Evolutionary conservation across 1,140 invertebrate species (phyloP), one percentile per base, ranked within the genome.

Genomic region (Lepidurus packardi): DNA sequence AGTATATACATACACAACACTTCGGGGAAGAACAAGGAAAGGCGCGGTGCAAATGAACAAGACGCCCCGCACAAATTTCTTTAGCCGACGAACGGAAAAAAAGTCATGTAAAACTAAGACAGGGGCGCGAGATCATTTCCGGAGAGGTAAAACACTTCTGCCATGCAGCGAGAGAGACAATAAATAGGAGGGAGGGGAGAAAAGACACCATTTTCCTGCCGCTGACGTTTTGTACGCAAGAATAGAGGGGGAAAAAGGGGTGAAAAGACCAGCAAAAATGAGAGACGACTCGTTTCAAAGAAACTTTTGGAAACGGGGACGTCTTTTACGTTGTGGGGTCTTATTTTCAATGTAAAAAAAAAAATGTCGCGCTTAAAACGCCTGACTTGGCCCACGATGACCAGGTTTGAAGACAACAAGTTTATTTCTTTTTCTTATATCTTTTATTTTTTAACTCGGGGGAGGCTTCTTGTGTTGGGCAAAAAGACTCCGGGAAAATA

Each of bases 111-210:
- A 21, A 21, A 65, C 53, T 7, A 65, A 65, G 21, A 65, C 16
- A 21, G 53, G n/a, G 21, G 53, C 16, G 21, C 16, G 53, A 65
- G 53, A 65, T 65, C 53, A 65, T 65, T 65, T 65, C 53, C 53
- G 53, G 16, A 65, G 21, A 65, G 53, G 53, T 65, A 65, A 65
- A 65, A 65, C 53, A 65, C 9, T 65, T 65, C 21, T 13, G 53
- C 53, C 53, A 65, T 65, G 53, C 53, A 13, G 21, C n/a, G 16
- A 13, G 53, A 65, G 21, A 65, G 53, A 65, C 53, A 65, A 65
- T 65, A 65, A 65, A 21, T n/a, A 65, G 53, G 21, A 65, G 53
- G 53, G 53, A 9, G 53, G 53, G 53, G 53, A 65, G 53, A 65
- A 65, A 21, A 65, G 16, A 65, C 53, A 21, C 53, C 53, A 65